Evolutionary conservation across 23 tunicate species (phyloP).

Genomic region (Ascidia mentula): DNA sequence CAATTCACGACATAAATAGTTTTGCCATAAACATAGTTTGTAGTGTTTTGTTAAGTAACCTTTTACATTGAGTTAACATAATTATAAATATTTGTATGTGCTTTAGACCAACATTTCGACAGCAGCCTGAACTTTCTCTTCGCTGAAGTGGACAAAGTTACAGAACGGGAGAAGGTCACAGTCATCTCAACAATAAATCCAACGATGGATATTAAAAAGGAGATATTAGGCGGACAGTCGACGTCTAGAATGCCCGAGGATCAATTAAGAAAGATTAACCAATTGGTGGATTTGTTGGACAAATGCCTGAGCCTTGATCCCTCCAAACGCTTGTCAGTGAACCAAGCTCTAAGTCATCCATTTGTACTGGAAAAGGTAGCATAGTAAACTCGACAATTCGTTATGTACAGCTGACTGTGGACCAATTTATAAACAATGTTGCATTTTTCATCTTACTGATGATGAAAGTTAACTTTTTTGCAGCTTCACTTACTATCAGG

Average conservation of each 20-base stretch:
- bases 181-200: constrained; percentile 75
- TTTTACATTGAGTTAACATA: too few relatives aligned
- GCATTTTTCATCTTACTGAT: background rate
- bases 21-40: too few relatives aligned
- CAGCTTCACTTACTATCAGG: background rate
- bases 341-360: constrained; percentile 80
- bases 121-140: constrained; percentile 66
- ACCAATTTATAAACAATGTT: background rate
- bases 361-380: constrained; percentile 83
- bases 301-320: constrained; percentile 87
- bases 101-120: constrained; percentile 90
- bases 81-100: too few relatives aligned
- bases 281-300: constrained; percentile 83
- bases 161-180: constrained; percentile 91
- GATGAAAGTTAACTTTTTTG: background rate
- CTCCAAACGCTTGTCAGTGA: constrained; percentile 68
- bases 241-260: constrained; percentile 67
- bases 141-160: constrained; percentile 80
- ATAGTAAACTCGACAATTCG: constrained; percentile 11
- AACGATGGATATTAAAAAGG: constrained; percentile 71
- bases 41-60: too few relatives aligned
- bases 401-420: background rate
- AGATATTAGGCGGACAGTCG: constrained; percentile 77
- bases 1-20: too few relatives aligned
- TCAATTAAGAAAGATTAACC: constrained; percentile 77